Evolutionary conservation across 2,113 vertebrate genomes (phyloP).

Genomic region (Nettapus auritus): DNA sequence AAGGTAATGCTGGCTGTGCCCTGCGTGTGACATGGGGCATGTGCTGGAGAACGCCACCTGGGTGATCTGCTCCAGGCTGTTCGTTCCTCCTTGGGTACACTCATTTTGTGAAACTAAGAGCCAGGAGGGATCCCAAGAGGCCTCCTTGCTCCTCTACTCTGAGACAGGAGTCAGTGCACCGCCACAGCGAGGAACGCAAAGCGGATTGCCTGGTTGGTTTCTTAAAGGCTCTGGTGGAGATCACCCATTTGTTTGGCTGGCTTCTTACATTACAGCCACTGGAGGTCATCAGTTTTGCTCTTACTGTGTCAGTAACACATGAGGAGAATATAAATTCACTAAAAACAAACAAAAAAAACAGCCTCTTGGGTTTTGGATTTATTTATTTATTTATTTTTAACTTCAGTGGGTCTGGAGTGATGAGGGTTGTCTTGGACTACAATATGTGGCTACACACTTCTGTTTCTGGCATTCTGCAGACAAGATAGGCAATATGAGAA

Average conservation of each 20-base stretch:
- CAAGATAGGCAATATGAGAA: not conserved
- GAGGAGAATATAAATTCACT: not conserved
- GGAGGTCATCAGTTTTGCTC: not conserved
- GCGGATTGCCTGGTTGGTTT: not conserved
- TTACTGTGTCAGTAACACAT: not conserved
- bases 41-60: not conserved
- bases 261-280: not conserved
- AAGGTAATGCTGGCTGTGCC: conserved; percentile 73
- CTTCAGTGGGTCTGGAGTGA: not conserved
- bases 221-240: not conserved
- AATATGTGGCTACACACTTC: not conserved
- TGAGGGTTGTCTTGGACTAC: not conserved
- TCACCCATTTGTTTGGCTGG: not conserved
- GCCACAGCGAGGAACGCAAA: not conserved
- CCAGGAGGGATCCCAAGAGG: not conserved
- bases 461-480: not conserved
- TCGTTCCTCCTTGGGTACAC: not conserved
- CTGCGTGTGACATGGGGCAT: rapidly evolving
- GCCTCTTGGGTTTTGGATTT: not conserved
- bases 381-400: not conserved
- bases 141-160: not conserved
- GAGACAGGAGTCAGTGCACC: not conserved
- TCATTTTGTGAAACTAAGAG: not conserved
- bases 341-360: not conserved
- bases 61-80: not conserved